Evolutionary conservation across 2,797 vertebrate genomes (phyloP).

Genomic region (Siniperca obscura): DNA sequence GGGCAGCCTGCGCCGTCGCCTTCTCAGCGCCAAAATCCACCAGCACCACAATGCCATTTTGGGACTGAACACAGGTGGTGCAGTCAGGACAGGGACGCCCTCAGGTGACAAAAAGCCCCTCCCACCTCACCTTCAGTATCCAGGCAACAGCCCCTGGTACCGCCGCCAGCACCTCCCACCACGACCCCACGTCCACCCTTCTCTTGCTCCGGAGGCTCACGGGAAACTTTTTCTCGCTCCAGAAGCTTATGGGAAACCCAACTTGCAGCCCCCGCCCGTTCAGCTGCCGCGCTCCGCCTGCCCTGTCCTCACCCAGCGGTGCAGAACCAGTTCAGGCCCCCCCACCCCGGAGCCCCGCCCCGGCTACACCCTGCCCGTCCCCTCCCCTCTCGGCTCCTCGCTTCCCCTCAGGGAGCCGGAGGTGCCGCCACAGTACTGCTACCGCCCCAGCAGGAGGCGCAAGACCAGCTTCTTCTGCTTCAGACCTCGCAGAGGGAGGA

Average conservation of each 20-base stretch:
- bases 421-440: conserved; percentile 65
- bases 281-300: conserved; percentile 34
- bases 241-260: conserved; percentile 40
- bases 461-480: conserved; percentile 42
- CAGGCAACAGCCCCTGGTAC: conserved; percentile 57
- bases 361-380: conserved; percentile 17
- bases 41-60: conserved; percentile 69
- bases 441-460: conserved; percentile 54
- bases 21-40: conserved; percentile 75
- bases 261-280: accelerated
- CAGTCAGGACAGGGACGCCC: neutral
- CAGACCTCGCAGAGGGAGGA: conserved; percentile 2
- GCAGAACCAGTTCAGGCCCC: conserved; percentile 48
- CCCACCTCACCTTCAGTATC: conserved; percentile 54
- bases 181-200: conserved; percentile 30
- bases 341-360: conserved; percentile 52
- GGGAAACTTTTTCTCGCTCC: conserved; percentile 50
- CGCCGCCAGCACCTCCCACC: conserved; percentile 45
- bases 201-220: conserved; percentile 31
- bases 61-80: neutral
- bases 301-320: conserved; percentile 42
- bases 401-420: conserved; percentile 18
- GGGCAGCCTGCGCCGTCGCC: conserved; percentile 77
- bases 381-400: neutral
- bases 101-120: conserved; percentile 36